Percentiles rank a stretch among this genome's conserved stretches.
Evolutionary conservation across 2,797 vertebrate genomes (phyloP).

Genomic region (Labeo calbasu): DNA sequence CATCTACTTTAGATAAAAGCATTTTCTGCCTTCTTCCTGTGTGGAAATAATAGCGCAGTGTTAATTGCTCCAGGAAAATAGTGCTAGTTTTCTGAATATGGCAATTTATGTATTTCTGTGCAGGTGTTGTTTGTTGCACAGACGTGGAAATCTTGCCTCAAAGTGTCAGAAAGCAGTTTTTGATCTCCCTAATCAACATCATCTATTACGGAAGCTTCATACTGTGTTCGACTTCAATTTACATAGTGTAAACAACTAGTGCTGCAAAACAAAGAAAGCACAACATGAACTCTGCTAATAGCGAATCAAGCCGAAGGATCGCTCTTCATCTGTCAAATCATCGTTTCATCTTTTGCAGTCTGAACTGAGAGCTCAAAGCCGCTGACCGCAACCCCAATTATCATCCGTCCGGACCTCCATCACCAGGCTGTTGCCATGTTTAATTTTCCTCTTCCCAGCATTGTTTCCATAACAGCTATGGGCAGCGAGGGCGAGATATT

Average conservation of each 20-base stretch:
- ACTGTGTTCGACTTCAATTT: neutral
- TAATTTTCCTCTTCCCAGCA: slow-evolving; percentile 25
- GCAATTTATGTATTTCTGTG: neutral
- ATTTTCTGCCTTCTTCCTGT: neutral
- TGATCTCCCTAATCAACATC: neutral
- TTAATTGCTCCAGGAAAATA: neutral
- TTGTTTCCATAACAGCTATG: slow-evolving; percentile 50
- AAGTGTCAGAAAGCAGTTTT: neutral
- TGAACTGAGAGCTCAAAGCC: slow-evolving; percentile 22
- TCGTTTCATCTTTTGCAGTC: neutral
- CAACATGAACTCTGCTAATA: neutral
- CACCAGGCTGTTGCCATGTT: slow-evolving; percentile 13
- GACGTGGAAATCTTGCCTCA: neutral
- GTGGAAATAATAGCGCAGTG: neutral
- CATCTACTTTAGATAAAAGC: slow-evolving; percentile 6
- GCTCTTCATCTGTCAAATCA: neutral
- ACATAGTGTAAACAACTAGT: neutral
- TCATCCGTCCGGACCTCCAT: neutral
- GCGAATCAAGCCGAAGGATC: neutral
- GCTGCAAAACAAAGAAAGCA: neutral
- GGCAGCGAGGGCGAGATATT: slow-evolving; percentile 40
- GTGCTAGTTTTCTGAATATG: neutral
- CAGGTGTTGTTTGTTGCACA: neutral
- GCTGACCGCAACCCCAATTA: slow-evolving; percentile 40
- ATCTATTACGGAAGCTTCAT: neutral